Conservation (phyloP, 2,888 invertebrate species). For the Chrysopilus asiliformis region DNA sequence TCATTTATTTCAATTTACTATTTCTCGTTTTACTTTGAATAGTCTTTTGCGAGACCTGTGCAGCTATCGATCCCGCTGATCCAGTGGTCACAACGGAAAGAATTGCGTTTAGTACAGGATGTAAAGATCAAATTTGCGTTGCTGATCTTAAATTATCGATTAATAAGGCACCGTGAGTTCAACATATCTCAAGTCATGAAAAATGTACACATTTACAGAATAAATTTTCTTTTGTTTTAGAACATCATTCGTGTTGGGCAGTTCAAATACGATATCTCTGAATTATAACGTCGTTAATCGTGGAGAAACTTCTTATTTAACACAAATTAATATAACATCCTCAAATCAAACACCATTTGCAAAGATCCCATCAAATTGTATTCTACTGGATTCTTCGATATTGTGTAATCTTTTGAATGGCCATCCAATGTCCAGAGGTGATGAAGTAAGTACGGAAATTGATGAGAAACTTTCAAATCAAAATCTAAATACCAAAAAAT, state of each 20-base stretch:
- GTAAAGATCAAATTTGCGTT: constrained; percentile 29
- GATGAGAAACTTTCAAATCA: no score
- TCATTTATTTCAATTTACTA: no score
- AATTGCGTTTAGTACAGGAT: constrained; percentile 35
- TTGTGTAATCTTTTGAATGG: constrained; percentile 30
- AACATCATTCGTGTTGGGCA: constrained; percentile 29
- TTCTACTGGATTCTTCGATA: constrained; percentile 19
- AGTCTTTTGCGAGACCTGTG: constrained; percentile 34
- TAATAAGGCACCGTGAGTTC: constrained; percentile 22
- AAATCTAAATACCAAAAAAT: no score
- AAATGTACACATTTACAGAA: background rate
- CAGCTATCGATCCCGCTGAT: constrained; percentile 32
- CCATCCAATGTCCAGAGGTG: constrained; percentile 25
- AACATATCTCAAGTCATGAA: background rate
- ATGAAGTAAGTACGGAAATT: constrained; percentile 17
- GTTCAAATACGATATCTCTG: constrained; percentile 25
- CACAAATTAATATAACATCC: constrained; percentile 36
- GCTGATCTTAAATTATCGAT: constrained; percentile 30
- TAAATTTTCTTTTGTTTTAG: constrained; percentile 15
- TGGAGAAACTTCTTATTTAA: constrained; percentile 39
- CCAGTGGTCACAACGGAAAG: constrained; percentile 26
- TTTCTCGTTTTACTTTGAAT: constrained; percentile 3
- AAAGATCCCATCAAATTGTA: constrained; percentile 30
- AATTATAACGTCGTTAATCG: constrained; percentile 33
- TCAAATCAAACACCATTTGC: constrained; percentile 32